A percentile compares a stretch with the other conserved stretches of the same genome.
Evolutionary conservation across 2,113 vertebrate species (phyloP).

Genomic region (Progne subis): DNA sequence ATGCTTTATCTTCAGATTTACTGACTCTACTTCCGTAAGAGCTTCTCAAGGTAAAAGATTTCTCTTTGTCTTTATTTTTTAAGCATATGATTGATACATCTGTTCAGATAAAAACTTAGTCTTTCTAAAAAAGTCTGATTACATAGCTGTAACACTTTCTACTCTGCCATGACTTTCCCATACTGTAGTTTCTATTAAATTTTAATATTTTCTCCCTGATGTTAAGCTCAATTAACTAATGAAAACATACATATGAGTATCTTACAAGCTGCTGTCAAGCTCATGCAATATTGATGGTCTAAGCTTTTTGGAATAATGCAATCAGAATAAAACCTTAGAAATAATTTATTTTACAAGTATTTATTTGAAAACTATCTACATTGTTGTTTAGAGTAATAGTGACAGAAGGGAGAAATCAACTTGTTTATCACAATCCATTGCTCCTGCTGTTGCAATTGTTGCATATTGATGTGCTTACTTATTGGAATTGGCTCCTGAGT

Average conservation of each 20-base stretch:
- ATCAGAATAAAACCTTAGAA: background rate
- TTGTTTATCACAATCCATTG: background rate
- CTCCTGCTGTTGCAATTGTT: background rate
- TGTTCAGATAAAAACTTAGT: background rate
- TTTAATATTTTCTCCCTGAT: background rate
- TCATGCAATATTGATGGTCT: background rate
- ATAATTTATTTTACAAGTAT: background rate
- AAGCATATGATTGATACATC: background rate
- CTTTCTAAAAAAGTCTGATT: background rate
- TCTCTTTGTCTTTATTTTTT: background rate
- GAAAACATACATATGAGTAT: background rate
- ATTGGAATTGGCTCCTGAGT: background rate
- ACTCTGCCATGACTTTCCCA: background rate
- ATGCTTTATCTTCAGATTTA: background rate
- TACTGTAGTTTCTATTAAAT: background rate
- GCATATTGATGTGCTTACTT: background rate
- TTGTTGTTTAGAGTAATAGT: background rate
- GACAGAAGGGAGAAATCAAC: background rate
- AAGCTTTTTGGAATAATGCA: background rate
- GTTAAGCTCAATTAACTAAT: background rate
- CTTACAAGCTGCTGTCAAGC: background rate
- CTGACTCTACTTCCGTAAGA: background rate
- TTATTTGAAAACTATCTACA: background rate
- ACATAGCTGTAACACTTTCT: background rate
- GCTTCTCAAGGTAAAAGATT: conserved; percentile 26